Percentiles rank a stretch among this genome's conserved stretches.
phyloP scores from a whole-genome alignment of 2,113 vertebrate genomes.

The Chamaetylas fuelleborni region DNA sequence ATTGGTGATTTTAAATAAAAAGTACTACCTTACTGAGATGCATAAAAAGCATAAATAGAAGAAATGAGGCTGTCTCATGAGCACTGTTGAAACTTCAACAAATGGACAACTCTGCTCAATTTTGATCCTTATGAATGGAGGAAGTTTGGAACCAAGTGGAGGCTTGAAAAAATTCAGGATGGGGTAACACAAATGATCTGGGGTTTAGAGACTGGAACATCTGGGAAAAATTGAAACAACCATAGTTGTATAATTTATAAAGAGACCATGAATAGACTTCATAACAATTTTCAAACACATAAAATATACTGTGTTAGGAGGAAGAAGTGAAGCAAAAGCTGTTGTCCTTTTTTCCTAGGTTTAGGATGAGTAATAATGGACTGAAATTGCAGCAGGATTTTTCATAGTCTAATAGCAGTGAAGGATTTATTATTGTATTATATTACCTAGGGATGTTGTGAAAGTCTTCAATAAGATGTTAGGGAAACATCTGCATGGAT shows the following conservation, averaged over 20 bases:
- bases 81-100: not conserved
- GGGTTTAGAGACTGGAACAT: not conserved
- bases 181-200: not conserved
- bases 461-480: not conserved
- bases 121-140: not conserved
- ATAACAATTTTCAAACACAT: not conserved
- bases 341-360: not conserved
- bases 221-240: not conserved
- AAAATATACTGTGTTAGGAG: not conserved
- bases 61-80: not conserved
- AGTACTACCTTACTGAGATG: not conserved
- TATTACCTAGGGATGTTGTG: not conserved
- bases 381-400: not conserved
- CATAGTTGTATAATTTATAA: not conserved
- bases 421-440: not conserved
- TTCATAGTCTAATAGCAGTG: not conserved
- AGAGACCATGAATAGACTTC: not conserved
- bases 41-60: not conserved
- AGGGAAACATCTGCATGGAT: not conserved
- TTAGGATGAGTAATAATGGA: not conserved
- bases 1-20: not conserved
- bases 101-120: not conserved
- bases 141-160: not conserved
- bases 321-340: not conserved
- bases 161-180: not conserved